Base-by-base conservation (phyloP, 1,140 invertebrate genomes). In the Anastrepha obliqua region DNA sequence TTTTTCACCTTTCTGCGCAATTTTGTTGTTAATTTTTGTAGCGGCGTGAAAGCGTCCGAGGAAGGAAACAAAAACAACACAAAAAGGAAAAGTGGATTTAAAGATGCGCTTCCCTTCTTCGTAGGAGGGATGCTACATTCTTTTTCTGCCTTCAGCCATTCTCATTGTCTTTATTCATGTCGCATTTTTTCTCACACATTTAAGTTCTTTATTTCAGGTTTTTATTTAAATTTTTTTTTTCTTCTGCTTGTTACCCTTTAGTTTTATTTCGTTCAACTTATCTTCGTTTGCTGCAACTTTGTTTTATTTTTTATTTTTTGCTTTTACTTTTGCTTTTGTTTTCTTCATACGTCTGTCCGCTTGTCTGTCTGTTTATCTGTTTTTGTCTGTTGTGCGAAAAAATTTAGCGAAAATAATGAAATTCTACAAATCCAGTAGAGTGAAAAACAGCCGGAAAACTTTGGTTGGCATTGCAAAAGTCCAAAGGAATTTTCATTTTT, bases 371-470 rank as follows among this genome's bases (percentile, higher is more conserved):
- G 44, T 86, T 86, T 86, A 65, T 86, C 55, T 86, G 85, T 51
- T 65, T 86, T 86, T 86, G 55, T 86, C 62, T 86, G 62, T 47
- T 86, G 58, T 62, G 85, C 85, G 58, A 86, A 86, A 65, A 86
- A 65, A 81, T 81, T 81, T 81, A 81, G 74, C 74, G 74, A 81
- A 55, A 81, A 81, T 81, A 81, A 81, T 81, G 74, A 81, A 81
- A 81, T 81, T 81, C 74, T 81, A 81, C 74, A 81, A 81, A 81
- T 81, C 74, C 74, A 55, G 47, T 81, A 81, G 74, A 81, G 74
- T 81, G 74, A 81, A 81, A 81, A 81, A 81, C 74, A 81, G 74
- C 74, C 74, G 74, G 74, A 81, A 81, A 81, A 81, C 74, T 81
- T 81, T 81, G 74, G 74, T 81, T 81, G 74, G 74, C 74, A 81